phyloP scores from a whole-genome alignment of 2,797 vertebrate species.

The Trachops cirrhosus region DNA sequence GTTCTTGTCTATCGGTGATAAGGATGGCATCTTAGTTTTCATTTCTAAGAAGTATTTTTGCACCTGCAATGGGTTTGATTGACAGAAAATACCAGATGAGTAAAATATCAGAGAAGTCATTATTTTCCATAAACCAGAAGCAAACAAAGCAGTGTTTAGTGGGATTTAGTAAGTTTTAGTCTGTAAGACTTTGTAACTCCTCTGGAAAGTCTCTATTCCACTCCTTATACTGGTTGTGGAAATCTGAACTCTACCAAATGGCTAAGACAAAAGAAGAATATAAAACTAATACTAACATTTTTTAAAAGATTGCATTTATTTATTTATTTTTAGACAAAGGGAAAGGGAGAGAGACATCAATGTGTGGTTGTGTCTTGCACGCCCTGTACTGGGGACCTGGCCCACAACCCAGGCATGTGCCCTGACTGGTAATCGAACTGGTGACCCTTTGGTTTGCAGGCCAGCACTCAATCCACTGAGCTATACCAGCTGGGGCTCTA shows the following conservation, averaged over 20 bases:
- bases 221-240: not conserved
- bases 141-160: not conserved
- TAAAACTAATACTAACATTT: not conserved
- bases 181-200: not conserved
- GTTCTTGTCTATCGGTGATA: slow-evolving; percentile 94
- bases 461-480: too few species aligned
- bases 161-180: not conserved
- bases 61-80: slow-evolving; percentile 84
- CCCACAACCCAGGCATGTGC: too few species aligned
- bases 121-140: not conserved
- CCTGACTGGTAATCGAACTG: too few species aligned
- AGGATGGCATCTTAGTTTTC: slow-evolving; percentile 92
- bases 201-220: not conserved
- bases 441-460: too few species aligned
- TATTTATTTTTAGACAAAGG: too few species aligned
- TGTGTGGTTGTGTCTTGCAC: too few species aligned
- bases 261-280: not conserved
- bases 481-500: too few species aligned
- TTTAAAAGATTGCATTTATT: too few species aligned
- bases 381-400: too few species aligned
- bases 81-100: slow-evolving; percentile 60
- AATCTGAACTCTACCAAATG: not conserved
- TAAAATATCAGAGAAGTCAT: not conserved
- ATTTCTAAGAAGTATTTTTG: slow-evolving; percentile 96
- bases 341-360: too few species aligned